Evolutionary conservation across 2,113 vertebrate species (phyloP), one percentile per base, ranked within the genome.

Genomic region (Pachypanchax playfairii): DNA sequence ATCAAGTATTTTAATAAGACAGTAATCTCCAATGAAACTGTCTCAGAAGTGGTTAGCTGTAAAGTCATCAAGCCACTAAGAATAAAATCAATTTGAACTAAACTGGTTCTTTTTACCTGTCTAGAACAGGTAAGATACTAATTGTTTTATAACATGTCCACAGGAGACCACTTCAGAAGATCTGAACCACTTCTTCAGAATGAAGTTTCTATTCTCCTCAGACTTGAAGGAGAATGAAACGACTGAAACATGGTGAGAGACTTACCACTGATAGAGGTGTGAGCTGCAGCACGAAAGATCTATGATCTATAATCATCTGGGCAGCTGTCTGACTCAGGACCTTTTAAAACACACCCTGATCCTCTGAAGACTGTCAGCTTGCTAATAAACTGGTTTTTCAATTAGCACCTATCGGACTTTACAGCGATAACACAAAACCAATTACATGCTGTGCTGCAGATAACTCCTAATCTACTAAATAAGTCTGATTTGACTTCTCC

Each of bases 351-450:
- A 67, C 70, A 76, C 49, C 33, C 53, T 50, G 79, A 50, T 49
- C 67, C 77, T 73, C 77, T 12, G n/a, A 48, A 75, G 80, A 80
- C 80, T 18, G 70, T 73, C 85, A 70, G 26, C 43, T 56, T 18
- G 38, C 83, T 79, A 83, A 83, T 83, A 87, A 84, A 83, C 73
- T 61, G 57, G 46, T 70, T 85, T 87, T 86, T 90, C 84, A 90
- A 88, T 91, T 88, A 85, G 81, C 59, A 70, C 81, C 71, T 82
- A 83, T 87, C 72, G 68, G 81, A 81, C 72, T 38, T 70, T 71
- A 75, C 81, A 76, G 84, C 6, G 81, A 85, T 83, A 86, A 89
- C 81, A 88, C 80, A 82, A 86, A 88, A 86, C 69, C 86, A 91
- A 88, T 91, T 89, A 89, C 84, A 88, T 35, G 63, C 69, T 47